These are phyloP conservation scores for Oncopeltus fasciatus DNA, from an alignment of 1,140 invertebrate species.

Conservation along the genomic window DNA sequence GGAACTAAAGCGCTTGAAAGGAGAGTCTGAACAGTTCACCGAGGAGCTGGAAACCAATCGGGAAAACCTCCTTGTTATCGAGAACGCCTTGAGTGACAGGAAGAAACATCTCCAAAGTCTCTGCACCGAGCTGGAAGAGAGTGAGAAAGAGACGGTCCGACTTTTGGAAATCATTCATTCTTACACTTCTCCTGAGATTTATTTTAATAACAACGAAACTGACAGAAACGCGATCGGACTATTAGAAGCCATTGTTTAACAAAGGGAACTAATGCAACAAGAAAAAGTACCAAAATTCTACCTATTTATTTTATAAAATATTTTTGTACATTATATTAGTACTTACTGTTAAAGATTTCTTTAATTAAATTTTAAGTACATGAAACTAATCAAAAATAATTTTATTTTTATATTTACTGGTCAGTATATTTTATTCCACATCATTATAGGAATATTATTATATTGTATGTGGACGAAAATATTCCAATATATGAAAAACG, in stretches of 20 bases:
- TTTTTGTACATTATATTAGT: too few relatives aligned
- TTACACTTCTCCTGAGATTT: not conserved
- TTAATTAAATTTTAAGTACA: too few relatives aligned
- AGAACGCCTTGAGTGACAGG: slow-evolving; percentile 44
- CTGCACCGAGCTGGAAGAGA: slow-evolving; percentile 44
- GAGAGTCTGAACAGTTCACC: slow-evolving; percentile 38
- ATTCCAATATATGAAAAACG: too few relatives aligned
- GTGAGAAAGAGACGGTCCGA: slow-evolving; percentile 38
- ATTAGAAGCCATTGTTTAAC: not conserved
- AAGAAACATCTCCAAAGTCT: slow-evolving; percentile 44
- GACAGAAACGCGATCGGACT: not conserved
- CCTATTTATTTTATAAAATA: too few relatives aligned
- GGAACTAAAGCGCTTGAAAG: slow-evolving; percentile 17
- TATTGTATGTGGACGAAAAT: too few relatives aligned
- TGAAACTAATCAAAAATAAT: too few relatives aligned
- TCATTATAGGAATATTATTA: too few relatives aligned
- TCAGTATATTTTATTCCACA: too few relatives aligned
- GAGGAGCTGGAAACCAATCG: slow-evolving; percentile 48
- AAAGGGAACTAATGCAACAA: not conserved
- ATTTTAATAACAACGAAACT: not conserved
- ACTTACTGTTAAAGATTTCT: too few relatives aligned
- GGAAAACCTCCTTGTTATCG: slow-evolving; percentile 43
- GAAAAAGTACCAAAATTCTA: too few relatives aligned
- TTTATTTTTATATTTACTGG: too few relatives aligned
- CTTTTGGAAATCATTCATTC: slow-evolving; percentile 9